Evolutionary conservation across 92 coral and sea anemone species (phyloP), one percentile per base, ranked within the genome.

Genomic region (Actinernus sp.): DNA sequence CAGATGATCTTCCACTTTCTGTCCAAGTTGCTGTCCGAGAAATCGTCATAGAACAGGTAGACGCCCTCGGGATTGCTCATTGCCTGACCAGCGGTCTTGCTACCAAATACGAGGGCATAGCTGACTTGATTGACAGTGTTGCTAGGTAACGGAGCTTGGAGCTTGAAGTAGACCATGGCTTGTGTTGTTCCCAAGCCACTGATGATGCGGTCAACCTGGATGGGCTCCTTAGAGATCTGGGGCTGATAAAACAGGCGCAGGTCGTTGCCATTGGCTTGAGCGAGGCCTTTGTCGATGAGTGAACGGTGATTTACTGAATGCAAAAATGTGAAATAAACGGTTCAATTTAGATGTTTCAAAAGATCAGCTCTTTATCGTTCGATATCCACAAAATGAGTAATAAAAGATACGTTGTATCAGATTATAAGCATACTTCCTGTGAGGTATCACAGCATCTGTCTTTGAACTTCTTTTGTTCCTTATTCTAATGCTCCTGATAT

Each of bases 41-140:
- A 87, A 31, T 82, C 85, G 24, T 87, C 93, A 20, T 73, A 72
- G 46, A 86, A 86, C 16, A 67, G 57, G 73, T 56, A 86, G 22
- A 79, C 92, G 16, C 68, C 62, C 24, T 46, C 71, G 14, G 93
- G 93, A 38, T 82, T 57, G 20, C 46, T 55, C 70, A 64, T 87
- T 18, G 81, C 85, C 16, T 33, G 68, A 19, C 80, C 72, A 20
- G 76, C 69, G 66, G 74, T 54, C 58, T 67, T 48, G 23, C 73
- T 59, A 25, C 93, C 93, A 40, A 76, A 62, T 24, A 78, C 81
- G 2, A 84, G 63, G 21, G 59, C 57, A 27, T 84, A 84, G 13
- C 65, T 55, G 33, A 20, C 37, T 17, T 40, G 23, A 68, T 74
- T 57, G 4, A 51, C 53, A 22, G 65, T 29, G 46, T 58, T 65